phyloP scores from a whole-genome alignment of 2,888 invertebrate species.

The Fragum sueziense region DNA sequence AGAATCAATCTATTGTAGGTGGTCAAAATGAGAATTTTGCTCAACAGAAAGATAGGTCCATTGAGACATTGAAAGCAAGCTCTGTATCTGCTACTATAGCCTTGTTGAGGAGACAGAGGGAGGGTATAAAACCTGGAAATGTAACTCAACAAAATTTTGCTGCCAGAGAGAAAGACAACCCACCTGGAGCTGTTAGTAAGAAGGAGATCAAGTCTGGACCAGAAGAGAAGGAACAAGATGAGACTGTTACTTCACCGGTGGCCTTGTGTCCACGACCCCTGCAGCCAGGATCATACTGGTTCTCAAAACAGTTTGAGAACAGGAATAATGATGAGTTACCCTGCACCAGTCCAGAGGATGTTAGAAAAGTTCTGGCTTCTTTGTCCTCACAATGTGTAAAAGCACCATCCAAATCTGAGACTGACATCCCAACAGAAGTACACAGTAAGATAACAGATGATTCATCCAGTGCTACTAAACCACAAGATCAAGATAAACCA shows the following conservation, averaged over 20 bases:
- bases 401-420: not conserved
- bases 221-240: not conserved
- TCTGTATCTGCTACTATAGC: constrained; percentile 4
- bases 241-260: not conserved
- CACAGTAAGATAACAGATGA: not conserved
- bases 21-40: too few species aligned
- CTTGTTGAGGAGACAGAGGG: not conserved
- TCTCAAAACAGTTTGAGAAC: constrained; percentile 42
- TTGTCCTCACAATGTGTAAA: constrained; percentile 27
- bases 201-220: not conserved
- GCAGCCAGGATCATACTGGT: constrained; percentile 59
- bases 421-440: not conserved
- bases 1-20: not conserved
- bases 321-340: constrained; percentile 39
- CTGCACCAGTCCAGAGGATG: constrained; percentile 52
- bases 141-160: not conserved
- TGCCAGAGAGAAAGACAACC: not conserved
- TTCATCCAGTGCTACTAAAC: not conserved
- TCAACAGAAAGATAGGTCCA: not conserved
- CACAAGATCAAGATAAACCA: not conserved
- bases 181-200: not conserved
- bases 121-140: not conserved
- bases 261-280: constrained; percentile 33
- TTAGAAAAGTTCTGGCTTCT: constrained; percentile 52
- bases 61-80: not conserved